Conservation (phyloP, 2,888 invertebrate genomes). For the Lasioglossum morio region DNA sequence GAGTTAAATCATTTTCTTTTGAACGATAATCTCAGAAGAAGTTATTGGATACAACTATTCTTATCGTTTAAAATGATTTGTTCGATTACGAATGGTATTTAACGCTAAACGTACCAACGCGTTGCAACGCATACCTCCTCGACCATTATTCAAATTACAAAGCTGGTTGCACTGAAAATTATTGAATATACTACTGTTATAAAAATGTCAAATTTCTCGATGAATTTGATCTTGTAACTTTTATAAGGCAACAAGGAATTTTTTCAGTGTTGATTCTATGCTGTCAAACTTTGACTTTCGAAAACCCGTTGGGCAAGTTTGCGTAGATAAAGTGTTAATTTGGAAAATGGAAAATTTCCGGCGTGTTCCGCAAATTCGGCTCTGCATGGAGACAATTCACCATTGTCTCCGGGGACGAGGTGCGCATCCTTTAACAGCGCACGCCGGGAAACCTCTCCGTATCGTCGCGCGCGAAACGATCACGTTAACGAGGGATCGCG, state of each 20-base stretch:
- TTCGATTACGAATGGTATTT: not conserved
- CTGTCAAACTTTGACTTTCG: not conserved
- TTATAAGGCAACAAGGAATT: not conserved
- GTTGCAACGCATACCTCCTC: not conserved
- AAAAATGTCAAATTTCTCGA: not conserved
- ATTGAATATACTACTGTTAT: not conserved
- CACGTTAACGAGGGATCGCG: conserved; percentile 51
- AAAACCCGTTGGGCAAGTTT: not conserved
- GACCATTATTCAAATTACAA: no score
- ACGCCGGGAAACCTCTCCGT: conserved; percentile 23
- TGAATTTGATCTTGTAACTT: not conserved
- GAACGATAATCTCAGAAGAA: not conserved
- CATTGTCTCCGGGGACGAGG: not conserved
- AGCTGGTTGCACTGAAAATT: no score
- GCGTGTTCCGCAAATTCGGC: not conserved
- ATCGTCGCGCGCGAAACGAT: conserved; percentile 38
- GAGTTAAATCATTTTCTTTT: not conserved
- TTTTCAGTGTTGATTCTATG: not conserved
- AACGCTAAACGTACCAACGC: not conserved
- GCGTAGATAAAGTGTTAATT: not conserved
- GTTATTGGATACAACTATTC: not conserved
- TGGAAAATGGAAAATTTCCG: not conserved
- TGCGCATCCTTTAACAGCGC: conserved; percentile 15
- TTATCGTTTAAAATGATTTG: not conserved
- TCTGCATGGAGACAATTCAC: not conserved